These are phyloP conservation scores for Blera fallax DNA, from an alignment of 2,888 invertebrate species.

Conservation along the genomic window DNA sequence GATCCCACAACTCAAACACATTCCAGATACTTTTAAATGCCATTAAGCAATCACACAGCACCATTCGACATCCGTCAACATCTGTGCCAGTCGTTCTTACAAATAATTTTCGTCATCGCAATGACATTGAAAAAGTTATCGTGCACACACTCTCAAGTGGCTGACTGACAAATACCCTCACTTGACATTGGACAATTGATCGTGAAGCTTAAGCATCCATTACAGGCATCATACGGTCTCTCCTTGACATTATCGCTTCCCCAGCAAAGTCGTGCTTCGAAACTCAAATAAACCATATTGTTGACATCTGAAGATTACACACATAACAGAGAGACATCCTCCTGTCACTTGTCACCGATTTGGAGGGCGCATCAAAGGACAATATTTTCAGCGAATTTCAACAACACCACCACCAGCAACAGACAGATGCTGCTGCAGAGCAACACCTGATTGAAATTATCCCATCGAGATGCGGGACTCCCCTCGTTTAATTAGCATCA, in stretches of 20 bases:
- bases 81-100: constrained; percentile 37
- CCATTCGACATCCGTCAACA: constrained; percentile 60
- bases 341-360: constrained; percentile 60
- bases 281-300: constrained; percentile 50
- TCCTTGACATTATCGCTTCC: constrained; percentile 59
- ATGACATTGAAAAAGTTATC: constrained; percentile 71
- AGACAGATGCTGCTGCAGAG: constrained; percentile 27
- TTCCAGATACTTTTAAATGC: constrained; percentile 25
- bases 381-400: constrained; percentile 41
- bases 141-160: constrained; percentile 68
- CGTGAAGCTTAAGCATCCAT: constrained; percentile 64
- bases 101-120: constrained; percentile 49
- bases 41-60: constrained; percentile 46
- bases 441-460: constrained; percentile 70
- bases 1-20: constrained; percentile 30
- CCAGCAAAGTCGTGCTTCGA: constrained; percentile 23
- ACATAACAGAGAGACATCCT: not conserved
- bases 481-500: constrained; percentile 68
- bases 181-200: constrained; percentile 70
- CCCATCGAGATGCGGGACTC: not conserved
- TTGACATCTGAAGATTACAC: constrained; percentile 32
- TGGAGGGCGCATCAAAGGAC: constrained; percentile 57
- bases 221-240: constrained; percentile 52
- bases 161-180: constrained; percentile 58
- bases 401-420: not conserved